Base-by-base conservation (phyloP, 1,140 invertebrate genomes). In the Rhynchophorus ferrugineus region DNA sequence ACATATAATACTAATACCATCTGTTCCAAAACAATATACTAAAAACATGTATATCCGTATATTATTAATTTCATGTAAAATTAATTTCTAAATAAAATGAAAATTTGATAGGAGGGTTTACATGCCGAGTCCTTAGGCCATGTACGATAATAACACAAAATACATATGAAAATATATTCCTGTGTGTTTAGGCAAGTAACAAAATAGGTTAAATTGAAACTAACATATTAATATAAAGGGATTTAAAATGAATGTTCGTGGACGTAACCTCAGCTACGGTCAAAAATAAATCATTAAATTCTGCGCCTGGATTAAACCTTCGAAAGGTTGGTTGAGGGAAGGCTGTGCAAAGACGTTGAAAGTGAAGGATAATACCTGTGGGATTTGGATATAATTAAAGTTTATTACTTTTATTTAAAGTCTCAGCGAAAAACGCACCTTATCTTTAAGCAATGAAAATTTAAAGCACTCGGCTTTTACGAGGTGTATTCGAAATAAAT, bases 271-370 rank as follows among this genome's bases (percentile, higher is more conserved):
- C 21, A 39, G 17, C 46, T 37, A 41, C 46, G 37, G 37, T 37
- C 34, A 49, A 51, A 51, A 38, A 38, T 38, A 38, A 45, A 44
- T 38, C 42, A 53, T 53, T 53, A 53, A 47, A 47, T 53, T 47
- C 37, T 8, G 33, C 24, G 42, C 38, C 38, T 22, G 35, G 46
- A 49, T 49, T 49, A 49, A 20, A 18, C 14, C 22, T 49, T 22
- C 24, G 36, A 49, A 49, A 49, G 35, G 21, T 39, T 39, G 24
- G 37, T 35, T 24, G 18, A 39, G 35, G 37, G 22, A 41, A 34
- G 35, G n/a, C 13, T 33, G 45, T 19, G 14, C 18, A 14, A 29
- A 33, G 34, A 47, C 20, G 45, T 29, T 47, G 24, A 33, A 47
- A 47, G 17, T 47, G 34, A 47, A 47, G 45, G 22, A 19, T 47